Conservation (phyloP, 1,140 invertebrate species). For the Macrocentrus cingulum region DNA sequence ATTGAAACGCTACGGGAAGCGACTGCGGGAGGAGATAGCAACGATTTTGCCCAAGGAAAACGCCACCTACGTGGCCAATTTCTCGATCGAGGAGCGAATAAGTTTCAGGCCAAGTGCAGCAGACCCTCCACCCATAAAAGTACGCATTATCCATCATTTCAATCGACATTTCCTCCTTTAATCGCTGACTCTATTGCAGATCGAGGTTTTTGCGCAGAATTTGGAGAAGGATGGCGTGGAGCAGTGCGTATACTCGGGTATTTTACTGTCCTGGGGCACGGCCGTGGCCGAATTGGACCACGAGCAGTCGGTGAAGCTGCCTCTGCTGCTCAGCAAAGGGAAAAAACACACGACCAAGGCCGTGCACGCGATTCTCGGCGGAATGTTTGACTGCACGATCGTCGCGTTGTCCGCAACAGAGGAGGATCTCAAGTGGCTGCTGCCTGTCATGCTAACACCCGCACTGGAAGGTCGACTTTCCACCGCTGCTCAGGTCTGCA, state of each 20-base stretch:
- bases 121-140: slow-evolving; percentile 38
- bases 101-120: slow-evolving; percentile 18
- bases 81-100: slow-evolving; percentile 34
- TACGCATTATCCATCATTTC: slow-evolving; percentile 25
- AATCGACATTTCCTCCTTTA: neutral
- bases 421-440: slow-evolving; percentile 45
- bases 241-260: slow-evolving; percentile 41
- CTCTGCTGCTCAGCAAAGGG: slow-evolving; percentile 46
- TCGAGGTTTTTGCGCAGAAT: slow-evolving; percentile 34
- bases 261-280: slow-evolving; percentile 43
- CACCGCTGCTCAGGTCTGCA: too few species aligned
- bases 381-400: slow-evolving; percentile 48
- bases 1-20: slow-evolving; percentile 46
- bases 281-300: slow-evolving; percentile 4
- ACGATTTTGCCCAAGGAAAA: slow-evolving; percentile 37
- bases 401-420: slow-evolving; percentile 33
- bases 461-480: slow-evolving; percentile 16
- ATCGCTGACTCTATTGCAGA: too few species aligned
- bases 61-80: slow-evolving; percentile 38
- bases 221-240: slow-evolving; percentile 15
- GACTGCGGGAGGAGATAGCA: slow-evolving; percentile 47
- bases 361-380: slow-evolving; percentile 38
- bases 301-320: slow-evolving; percentile 34
- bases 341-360: slow-evolving; percentile 36
- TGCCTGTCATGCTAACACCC: slow-evolving; percentile 38